These are phyloP conservation scores for Abscondita cerata DNA, from an alignment of 2,888 invertebrate species.

Conservation along the genomic window DNA sequence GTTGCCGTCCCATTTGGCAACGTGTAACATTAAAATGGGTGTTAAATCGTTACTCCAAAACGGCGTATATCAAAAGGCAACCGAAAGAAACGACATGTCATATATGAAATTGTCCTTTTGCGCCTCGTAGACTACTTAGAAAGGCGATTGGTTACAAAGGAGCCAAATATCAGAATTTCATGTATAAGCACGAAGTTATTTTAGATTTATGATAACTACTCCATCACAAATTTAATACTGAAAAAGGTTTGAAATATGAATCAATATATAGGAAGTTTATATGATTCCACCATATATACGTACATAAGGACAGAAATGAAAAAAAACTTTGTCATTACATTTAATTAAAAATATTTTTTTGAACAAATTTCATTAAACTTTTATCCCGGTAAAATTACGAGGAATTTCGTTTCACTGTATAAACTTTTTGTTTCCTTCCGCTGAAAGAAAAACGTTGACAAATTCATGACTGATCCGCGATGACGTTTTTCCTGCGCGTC, in stretches of 20 bases:
- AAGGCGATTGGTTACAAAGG: slow-evolving; percentile 43
- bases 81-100: slow-evolving; percentile 42
- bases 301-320: no score
- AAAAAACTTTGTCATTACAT: no score
- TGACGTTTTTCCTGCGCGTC: slow-evolving; percentile 13
- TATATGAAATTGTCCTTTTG: slow-evolving; percentile 24
- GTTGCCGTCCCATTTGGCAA: slow-evolving; percentile 19
- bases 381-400: no score
- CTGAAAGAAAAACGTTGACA: slow-evolving; percentile 25
- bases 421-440: slow-evolving; percentile 13
- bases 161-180: slow-evolving; percentile 50
- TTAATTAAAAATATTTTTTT: not conserved
- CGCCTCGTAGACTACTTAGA: slow-evolving; percentile 17
- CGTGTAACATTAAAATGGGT: slow-evolving; percentile 44
- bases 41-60: slow-evolving; percentile 43
- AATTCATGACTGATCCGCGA: slow-evolving; percentile 30
- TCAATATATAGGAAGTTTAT: slow-evolving; percentile 32
- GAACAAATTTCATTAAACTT: no score
- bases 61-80: slow-evolving; percentile 29
- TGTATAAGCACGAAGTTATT: slow-evolving; percentile 50
- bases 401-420: not conserved
- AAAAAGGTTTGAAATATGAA: slow-evolving; percentile 34
- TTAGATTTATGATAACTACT: slow-evolving; percentile 46
- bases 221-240: slow-evolving; percentile 46
- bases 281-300: no score